These are phyloP conservation scores for Leptatherina wallacei DNA, from an alignment of 2,797 vertebrate genomes.

Conservation along the genomic window DNA sequence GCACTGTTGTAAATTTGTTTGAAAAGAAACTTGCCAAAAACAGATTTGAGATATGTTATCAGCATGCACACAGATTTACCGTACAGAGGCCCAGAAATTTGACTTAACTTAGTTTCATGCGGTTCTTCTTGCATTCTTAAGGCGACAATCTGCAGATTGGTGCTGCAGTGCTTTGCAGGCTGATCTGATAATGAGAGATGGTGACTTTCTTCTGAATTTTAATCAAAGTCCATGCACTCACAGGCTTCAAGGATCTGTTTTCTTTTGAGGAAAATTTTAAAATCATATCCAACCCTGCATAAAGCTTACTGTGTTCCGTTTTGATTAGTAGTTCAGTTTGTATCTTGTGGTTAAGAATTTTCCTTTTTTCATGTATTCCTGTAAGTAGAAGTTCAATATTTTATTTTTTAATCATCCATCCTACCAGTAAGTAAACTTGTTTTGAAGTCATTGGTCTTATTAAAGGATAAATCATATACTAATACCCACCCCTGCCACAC, in stretches of 20 bases:
- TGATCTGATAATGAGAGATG: conserved; percentile 14
- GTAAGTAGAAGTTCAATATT: background rate
- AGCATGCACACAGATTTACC: conserved; percentile 14
- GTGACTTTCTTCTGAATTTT: conserved; percentile 1
- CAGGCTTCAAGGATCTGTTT: background rate
- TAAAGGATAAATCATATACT: background rate
- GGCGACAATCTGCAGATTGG: conserved; percentile 12
- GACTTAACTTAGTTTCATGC: background rate
- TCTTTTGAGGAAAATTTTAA: background rate
- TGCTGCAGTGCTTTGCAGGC: conserved; percentile 2
- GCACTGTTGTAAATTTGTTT: conserved; percentile 34
- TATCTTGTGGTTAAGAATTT: background rate
- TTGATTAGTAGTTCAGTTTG: background rate
- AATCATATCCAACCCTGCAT: background rate
- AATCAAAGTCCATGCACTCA: background rate
- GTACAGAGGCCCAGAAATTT: conserved; percentile 19
- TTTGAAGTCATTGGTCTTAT: background rate
- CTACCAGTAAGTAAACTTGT: background rate
- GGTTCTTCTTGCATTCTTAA: conserved; percentile 3
- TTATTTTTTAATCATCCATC: background rate
- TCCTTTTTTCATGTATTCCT: background rate
- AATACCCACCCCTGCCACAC: background rate
- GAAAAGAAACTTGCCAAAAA: conserved; percentile 33
- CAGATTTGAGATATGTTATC: conserved; percentile 50
- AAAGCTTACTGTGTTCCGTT: background rate